Conservation (phyloP, 1,140 invertebrate species). For the Thaumatotibia leucotreta region DNA sequence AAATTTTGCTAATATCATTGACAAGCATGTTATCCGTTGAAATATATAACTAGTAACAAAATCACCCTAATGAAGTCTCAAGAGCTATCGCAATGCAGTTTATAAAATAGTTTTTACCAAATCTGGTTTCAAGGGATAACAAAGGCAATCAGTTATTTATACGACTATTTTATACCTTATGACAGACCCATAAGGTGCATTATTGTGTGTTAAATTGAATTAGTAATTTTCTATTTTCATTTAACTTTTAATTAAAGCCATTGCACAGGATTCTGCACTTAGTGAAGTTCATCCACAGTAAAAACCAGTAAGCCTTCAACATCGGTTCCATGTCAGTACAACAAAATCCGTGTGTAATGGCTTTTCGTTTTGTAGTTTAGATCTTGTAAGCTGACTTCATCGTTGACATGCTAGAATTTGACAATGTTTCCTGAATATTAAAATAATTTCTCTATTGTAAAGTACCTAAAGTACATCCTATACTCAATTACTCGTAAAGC, state of each 20-base stretch:
- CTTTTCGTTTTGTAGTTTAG: neutral
- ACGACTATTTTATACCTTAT: neutral
- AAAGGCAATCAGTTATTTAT: neutral
- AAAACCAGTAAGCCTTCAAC: too few species aligned
- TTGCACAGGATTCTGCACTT: neutral
- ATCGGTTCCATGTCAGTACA: too few species aligned
- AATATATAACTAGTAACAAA: too few species aligned
- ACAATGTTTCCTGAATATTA: too few species aligned
- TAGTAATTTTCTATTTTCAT: neutral
- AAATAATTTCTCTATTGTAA: too few species aligned
- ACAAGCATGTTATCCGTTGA: too few species aligned
- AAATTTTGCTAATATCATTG: too few species aligned
- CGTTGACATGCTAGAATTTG: neutral
- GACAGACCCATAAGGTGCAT: neutral
- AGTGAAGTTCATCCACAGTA: too few species aligned
- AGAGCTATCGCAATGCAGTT: neutral
- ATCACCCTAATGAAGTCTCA: neutral
- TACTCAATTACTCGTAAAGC: too few species aligned
- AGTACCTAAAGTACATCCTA: too few species aligned
- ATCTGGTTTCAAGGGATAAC: neutral
- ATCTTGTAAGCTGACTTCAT: neutral
- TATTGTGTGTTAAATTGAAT: neutral
- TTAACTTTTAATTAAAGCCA: neutral
- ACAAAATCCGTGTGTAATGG: neutral
- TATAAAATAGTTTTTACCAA: neutral